Conservation (phyloP, 2,113 vertebrate genomes). For the Saccopteryx bilineata region DNA sequence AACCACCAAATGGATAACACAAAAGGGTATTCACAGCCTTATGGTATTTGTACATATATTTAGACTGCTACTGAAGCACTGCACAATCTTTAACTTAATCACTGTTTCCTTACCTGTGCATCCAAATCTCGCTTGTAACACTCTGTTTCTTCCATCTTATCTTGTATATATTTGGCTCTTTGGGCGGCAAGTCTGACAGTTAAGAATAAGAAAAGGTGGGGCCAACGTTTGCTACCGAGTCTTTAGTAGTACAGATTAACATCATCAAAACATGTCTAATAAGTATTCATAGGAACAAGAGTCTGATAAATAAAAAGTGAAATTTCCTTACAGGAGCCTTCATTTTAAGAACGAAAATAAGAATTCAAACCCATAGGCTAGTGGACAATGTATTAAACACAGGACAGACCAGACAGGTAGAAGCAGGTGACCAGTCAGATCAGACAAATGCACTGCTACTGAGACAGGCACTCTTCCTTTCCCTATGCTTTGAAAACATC, state of each 20-base stretch:
- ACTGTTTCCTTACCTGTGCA: conserved; percentile 86
- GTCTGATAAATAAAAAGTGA: not conserved
- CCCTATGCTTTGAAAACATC: not conserved
- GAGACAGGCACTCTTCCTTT: not conserved
- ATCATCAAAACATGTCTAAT: not conserved
- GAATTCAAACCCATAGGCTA: not conserved
- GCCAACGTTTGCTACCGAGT: not conserved
- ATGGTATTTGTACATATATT: not conserved
- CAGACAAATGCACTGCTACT: not conserved
- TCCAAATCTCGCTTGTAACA: conserved; percentile 89
- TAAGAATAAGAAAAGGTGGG: conserved; percentile 38
- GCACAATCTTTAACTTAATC: not conserved
- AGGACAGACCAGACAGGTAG: not conserved
- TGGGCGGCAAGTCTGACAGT: conserved; percentile 86
- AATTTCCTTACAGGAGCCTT: not conserved
- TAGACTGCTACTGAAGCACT: not conserved
- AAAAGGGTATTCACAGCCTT: not conserved
- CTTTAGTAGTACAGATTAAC: conserved; percentile 16
- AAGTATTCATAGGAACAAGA: conserved; percentile 25
- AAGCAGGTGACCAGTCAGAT: not conserved
- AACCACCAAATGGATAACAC: not conserved
- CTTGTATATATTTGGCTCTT: conserved; percentile 86
- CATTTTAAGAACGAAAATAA: conserved; percentile 37
- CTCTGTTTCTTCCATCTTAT: conserved; percentile 85
- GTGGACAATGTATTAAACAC: not conserved